A percentile compares a stretch with the other conserved stretches of the same genome.
phyloP scores from a whole-genome alignment of 2,797 vertebrate genomes.

The Argya squamiceps region DNA sequence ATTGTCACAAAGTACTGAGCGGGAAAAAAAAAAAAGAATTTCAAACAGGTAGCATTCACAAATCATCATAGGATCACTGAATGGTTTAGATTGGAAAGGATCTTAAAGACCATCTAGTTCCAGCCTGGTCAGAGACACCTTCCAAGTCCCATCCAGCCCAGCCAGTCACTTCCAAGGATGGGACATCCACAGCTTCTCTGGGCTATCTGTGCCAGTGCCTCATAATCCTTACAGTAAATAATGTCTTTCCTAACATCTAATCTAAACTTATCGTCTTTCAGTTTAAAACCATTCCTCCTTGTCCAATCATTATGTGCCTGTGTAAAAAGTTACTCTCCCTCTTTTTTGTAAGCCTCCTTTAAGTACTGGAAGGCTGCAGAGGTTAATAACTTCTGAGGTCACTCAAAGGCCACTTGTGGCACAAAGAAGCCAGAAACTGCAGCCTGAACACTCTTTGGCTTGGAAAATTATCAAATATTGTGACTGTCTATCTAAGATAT shows the following conservation, averaged over 20 bases:
- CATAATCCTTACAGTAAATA: background rate
- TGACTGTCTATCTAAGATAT: background rate
- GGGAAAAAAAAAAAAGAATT: background rate
- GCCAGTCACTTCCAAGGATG: background rate
- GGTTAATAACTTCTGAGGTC: background rate
- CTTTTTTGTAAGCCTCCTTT: background rate
- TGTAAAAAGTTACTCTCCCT: background rate
- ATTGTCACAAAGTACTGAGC: constrained; percentile 90
- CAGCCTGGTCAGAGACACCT: background rate
- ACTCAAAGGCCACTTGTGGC: background rate
- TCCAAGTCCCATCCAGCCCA: background rate
- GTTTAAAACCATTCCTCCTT: background rate
- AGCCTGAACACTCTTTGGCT: background rate
- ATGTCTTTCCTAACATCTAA: background rate
- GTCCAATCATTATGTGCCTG: background rate
- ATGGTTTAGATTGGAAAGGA: background rate
- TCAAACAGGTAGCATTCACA: background rate
- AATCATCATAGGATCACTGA: background rate
- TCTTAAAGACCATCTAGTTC: background rate
- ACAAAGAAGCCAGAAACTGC: background rate
- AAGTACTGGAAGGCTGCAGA: background rate
- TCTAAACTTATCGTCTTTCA: background rate
- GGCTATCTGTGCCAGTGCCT: background rate
- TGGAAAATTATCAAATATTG: background rate
- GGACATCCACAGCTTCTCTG: background rate